A percentile compares a stretch with the other conserved stretches of the same genome.
phyloP scores from a whole-genome alignment of 2,797 vertebrate genomes.

The Enteromius argenteus region DNA sequence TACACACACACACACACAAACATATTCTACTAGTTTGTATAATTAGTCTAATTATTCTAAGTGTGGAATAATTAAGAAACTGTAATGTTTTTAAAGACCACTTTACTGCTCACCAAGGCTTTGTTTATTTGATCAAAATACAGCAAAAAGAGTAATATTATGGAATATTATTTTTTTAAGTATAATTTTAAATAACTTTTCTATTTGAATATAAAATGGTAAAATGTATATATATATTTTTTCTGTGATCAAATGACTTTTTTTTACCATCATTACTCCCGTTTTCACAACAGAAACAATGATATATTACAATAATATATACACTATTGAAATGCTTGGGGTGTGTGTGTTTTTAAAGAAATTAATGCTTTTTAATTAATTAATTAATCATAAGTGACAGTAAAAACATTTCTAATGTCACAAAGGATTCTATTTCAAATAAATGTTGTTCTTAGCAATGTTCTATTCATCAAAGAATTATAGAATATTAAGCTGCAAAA shows the following conservation, averaged over 20 bases:
- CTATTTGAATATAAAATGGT: background rate
- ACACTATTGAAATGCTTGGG: too few species aligned
- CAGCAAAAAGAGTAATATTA: background rate
- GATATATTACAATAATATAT: too few species aligned
- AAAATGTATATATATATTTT: background rate
- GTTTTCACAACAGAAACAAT: background rate
- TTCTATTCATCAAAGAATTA: background rate
- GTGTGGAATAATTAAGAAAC: too few species aligned
- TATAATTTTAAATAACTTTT: background rate
- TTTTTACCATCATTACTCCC: background rate
- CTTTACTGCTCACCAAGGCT: background rate
- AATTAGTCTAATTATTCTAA: too few species aligned
- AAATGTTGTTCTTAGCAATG: background rate
- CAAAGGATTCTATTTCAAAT: background rate
- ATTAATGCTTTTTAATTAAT: too few species aligned
- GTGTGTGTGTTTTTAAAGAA: too few species aligned
- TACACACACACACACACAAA: too few species aligned
- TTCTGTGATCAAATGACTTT: background rate
- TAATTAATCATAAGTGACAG: background rate
- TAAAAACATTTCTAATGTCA: background rate
- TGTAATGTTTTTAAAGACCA: too few species aligned
- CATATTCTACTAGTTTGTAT: too few species aligned
- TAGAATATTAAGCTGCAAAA: background rate
- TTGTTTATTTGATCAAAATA: background rate
- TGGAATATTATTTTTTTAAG: background rate